These are phyloP conservation scores for Pseudococcus jackbeardsleyi DNA, from an alignment of 2,888 invertebrate genomes.

Conservation along the genomic window DNA sequence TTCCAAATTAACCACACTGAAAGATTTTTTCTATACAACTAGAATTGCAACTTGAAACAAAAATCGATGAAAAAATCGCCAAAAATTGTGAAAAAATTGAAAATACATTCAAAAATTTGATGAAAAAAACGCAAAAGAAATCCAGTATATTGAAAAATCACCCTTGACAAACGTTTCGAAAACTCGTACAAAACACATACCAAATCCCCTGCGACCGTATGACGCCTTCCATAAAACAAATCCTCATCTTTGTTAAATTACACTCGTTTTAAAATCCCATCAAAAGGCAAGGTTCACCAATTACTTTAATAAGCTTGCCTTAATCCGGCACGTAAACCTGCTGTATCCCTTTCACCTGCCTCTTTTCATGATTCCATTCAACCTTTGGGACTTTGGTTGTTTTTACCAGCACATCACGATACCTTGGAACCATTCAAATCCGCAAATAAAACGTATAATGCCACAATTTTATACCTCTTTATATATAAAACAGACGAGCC, in stretches of 20 bases:
- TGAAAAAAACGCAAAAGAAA: no score
- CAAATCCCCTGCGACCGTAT: background rate
- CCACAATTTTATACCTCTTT: no score
- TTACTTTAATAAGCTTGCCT: background rate
- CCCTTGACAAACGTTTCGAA: background rate
- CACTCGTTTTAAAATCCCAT: background rate
- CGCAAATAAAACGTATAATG: background rate
- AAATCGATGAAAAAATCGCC: no score
- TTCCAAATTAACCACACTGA: no score
- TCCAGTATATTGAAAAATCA: no score
- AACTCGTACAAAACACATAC: background rate
- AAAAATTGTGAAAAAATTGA: no score
- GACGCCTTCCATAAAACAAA: background rate
- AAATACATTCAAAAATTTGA: no score
- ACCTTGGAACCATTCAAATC: background rate
- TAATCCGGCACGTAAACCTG: background rate
- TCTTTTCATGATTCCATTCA: background rate
- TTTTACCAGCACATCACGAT: background rate
- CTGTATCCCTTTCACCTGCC: no score
- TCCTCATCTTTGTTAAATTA: background rate
- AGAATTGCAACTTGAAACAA: no score
- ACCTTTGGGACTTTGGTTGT: background rate
- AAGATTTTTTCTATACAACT: no score
- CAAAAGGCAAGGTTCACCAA: background rate
- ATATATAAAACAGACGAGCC: background rate